Percentiles rank a stretch among this genome's conserved stretches.
Evolutionary conservation across 2,797 vertebrate genomes (phyloP).

Genomic region (Neosilurus mollespiculum): DNA sequence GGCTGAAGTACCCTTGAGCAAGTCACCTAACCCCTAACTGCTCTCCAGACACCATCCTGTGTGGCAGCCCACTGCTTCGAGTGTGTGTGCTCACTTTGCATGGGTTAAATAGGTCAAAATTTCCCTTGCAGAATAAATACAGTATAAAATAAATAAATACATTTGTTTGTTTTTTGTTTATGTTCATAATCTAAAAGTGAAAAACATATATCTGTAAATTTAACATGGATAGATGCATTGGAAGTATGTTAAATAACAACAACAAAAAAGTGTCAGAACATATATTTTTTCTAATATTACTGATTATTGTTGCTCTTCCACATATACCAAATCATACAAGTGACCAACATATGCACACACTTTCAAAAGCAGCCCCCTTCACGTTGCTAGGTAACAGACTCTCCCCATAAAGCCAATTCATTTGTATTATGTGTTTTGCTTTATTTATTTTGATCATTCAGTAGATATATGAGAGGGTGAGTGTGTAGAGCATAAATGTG

Average conservation of each 20-base stretch:
- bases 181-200: neutral
- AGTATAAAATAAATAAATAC: no score
- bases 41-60: no score
- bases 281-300: neutral
- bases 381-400: conserved; percentile 81
- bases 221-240: neutral
- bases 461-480: conserved; percentile 38
- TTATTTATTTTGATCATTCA: conserved; percentile 68
- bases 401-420: conserved; percentile 58
- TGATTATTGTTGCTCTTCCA: conserved; percentile 39
- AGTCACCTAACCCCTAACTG: no score
- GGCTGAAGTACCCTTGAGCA: no score
- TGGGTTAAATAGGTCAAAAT: no score
- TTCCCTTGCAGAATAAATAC: no score
- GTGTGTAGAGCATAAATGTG: conserved; percentile 49
- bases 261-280: no score
- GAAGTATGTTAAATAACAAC: neutral
- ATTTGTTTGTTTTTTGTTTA: neutral
- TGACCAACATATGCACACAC: conserved; percentile 34
- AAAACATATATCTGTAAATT: neutral
- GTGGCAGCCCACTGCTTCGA: no score
- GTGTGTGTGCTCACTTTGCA: no score
- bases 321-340: conserved; percentile 10
- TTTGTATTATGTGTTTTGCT: conserved; percentile 64
- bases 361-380: conserved; percentile 67